A percentile compares a stretch with the other conserved stretches of the same genome.
Conservation (phyloP, 1,140 invertebrate genomes). For the Microvelia longipes region DNA sequence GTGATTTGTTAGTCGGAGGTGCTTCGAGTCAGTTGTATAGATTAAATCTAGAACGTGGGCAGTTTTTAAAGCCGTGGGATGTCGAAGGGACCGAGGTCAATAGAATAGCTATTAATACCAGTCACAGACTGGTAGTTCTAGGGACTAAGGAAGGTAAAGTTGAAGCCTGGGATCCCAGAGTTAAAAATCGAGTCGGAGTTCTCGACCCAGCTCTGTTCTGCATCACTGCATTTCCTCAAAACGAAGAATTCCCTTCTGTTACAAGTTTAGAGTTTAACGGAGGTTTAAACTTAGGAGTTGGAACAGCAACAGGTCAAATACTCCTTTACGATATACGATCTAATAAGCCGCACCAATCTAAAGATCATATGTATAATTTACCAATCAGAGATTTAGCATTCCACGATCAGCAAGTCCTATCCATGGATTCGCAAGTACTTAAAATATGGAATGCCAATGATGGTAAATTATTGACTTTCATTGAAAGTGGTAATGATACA, state of each 20-base stretch:
- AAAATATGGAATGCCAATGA: slow-evolving; percentile 90
- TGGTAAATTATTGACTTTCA: slow-evolving; percentile 81
- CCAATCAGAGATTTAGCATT: slow-evolving; percentile 85
- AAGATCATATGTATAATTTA: slow-evolving; percentile 88
- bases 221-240: slow-evolving; percentile 30
- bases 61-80: slow-evolving; percentile 72
- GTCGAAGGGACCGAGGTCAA: slow-evolving; percentile 65
- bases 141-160: slow-evolving; percentile 86
- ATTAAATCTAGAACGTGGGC: slow-evolving; percentile 87
- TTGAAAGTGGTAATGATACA: slow-evolving; percentile 58
- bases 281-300: slow-evolving; percentile 71
- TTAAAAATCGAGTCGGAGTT: slow-evolving; percentile 52
- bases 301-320: slow-evolving; percentile 83
- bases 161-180: slow-evolving; percentile 90
- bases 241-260: slow-evolving; percentile 51
- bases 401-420: slow-evolving; percentile 74
- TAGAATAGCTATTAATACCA: slow-evolving; percentile 71
- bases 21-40: slow-evolving; percentile 82
- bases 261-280: slow-evolving; percentile 69
- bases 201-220: slow-evolving; percentile 74
- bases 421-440: slow-evolving; percentile 78
- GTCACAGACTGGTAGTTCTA: slow-evolving; percentile 70
- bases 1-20: slow-evolving; percentile 86
- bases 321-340: slow-evolving; percentile 89
- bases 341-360: slow-evolving; percentile 69